phyloP scores from a whole-genome alignment of 2,797 vertebrate genomes.

The Galaxias olidus region DNA sequence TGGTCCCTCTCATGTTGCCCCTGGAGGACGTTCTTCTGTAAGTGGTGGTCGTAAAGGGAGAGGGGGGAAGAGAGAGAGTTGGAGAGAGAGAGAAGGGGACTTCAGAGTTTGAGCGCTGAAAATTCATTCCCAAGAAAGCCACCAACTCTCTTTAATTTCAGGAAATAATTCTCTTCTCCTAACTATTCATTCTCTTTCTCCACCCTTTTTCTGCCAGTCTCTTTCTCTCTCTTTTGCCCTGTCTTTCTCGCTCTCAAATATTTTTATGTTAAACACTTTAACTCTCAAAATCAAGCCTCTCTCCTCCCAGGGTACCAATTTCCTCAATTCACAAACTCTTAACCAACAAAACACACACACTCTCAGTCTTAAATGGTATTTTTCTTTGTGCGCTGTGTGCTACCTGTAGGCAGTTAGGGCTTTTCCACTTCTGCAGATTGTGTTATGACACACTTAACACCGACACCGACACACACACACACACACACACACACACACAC shows the following conservation, averaged over 20 bases:
- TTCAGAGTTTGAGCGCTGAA: not conserved
- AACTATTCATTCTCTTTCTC: not conserved
- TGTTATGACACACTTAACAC: not conserved
- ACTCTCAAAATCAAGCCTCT: no score
- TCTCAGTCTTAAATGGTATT: no score
- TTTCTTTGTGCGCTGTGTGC: no score
- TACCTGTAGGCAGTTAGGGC: no score
- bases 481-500: not conserved
- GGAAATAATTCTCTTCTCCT: no score
- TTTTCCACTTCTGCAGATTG: no score
- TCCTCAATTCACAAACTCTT: no score
- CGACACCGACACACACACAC: not conserved
- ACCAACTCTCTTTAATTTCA: not conserved
- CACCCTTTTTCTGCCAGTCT: not conserved
- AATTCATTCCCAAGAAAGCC: not conserved
- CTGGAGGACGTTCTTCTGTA: conserved; percentile 86
- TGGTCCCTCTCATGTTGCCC: conserved; percentile 82
- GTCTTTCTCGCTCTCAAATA: conserved; percentile 70
- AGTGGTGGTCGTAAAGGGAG: not conserved
- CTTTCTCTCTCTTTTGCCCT: not conserved
- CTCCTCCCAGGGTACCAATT: no score
- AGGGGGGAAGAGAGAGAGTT: not conserved
- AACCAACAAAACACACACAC: no score
- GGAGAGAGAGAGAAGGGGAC: not conserved
- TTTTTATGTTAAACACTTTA: conserved; percentile 53